Evolutionary conservation across 2,797 vertebrate genomes (phyloP).

Genomic region (Sandelia bainsii): DNA sequence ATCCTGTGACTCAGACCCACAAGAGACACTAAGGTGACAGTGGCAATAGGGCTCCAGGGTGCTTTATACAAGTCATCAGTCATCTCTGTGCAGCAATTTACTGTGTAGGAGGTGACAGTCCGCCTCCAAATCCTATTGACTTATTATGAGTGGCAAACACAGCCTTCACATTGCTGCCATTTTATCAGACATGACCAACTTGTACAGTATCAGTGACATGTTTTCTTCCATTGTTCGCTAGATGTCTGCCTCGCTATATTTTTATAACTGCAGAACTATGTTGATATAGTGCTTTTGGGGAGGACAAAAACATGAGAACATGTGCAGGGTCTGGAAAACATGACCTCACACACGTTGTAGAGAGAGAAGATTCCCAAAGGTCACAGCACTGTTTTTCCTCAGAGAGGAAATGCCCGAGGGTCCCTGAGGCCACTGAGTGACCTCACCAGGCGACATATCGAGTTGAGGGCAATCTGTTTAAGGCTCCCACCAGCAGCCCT

Average conservation of each 20-base stretch:
- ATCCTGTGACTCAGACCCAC: conserved; percentile 68
- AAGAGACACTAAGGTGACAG: conserved; percentile 67
- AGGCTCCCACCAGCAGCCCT: conserved; percentile 63
- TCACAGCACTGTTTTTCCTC: conserved; percentile 77
- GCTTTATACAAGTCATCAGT: conserved; percentile 70
- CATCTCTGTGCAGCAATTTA: conserved; percentile 71
- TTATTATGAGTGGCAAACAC: conserved; percentile 71
- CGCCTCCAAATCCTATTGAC: conserved; percentile 65
- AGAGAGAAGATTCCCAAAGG: conserved; percentile 76
- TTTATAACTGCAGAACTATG: conserved; percentile 71
- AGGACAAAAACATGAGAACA: conserved; percentile 67
- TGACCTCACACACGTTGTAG: conserved; percentile 76
- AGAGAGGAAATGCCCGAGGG: conserved; percentile 70
- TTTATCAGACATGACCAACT: conserved; percentile 62
- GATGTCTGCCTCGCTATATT: conserved; percentile 66
- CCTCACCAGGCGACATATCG: conserved; percentile 72
- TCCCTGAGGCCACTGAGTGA: conserved; percentile 72
- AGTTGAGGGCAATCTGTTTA: conserved; percentile 69
- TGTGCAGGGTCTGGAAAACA: conserved; percentile 73
- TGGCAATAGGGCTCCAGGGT: conserved; percentile 57
- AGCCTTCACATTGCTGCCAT: conserved; percentile 44
- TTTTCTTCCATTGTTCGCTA: conserved; percentile 65
- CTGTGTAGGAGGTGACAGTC: conserved; percentile 66
- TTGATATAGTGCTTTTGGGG: conserved; percentile 66
- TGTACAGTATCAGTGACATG: conserved; percentile 58